phyloP scores from a whole-genome alignment of 2,797 vertebrate genomes.

The Propithecus perrieri region DNA sequence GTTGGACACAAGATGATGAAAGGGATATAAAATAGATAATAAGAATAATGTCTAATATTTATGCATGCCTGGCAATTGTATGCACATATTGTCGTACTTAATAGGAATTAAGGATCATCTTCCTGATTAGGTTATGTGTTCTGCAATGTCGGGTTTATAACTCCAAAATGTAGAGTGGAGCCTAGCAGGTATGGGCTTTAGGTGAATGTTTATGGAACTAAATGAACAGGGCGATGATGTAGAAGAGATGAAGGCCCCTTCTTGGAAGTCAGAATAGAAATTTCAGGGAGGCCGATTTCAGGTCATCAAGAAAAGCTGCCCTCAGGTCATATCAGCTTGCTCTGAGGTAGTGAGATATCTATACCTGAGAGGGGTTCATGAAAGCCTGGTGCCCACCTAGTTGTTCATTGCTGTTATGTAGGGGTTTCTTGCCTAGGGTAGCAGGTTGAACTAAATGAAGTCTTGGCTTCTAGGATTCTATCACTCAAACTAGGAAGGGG shows the following conservation, averaged over 20 bases:
- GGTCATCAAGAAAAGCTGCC: neutral
- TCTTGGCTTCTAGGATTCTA: neutral
- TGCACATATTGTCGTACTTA: neutral
- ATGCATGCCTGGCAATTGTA: neutral
- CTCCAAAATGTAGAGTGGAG: neutral
- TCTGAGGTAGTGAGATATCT: neutral
- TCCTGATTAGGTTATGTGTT: neutral
- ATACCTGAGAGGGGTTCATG: neutral
- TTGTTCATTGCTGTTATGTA: neutral
- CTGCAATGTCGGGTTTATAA: neutral
- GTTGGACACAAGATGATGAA: neutral
- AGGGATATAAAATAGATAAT: neutral
- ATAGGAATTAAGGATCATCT: neutral
- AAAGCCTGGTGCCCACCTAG: neutral
- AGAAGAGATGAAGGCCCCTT: neutral
- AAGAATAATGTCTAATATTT: neutral
- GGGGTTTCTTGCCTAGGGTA: neutral
- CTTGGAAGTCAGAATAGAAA: neutral
- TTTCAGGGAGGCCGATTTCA: conserved; percentile 19
- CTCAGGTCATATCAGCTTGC: neutral
- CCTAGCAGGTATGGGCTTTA: neutral
- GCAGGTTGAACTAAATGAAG: neutral
- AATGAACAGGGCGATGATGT: neutral
- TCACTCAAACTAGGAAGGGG: neutral
- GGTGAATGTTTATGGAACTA: neutral